Evolutionary conservation across 2,888 invertebrate genomes (phyloP).

Genomic region (Augiades crinisus): DNA sequence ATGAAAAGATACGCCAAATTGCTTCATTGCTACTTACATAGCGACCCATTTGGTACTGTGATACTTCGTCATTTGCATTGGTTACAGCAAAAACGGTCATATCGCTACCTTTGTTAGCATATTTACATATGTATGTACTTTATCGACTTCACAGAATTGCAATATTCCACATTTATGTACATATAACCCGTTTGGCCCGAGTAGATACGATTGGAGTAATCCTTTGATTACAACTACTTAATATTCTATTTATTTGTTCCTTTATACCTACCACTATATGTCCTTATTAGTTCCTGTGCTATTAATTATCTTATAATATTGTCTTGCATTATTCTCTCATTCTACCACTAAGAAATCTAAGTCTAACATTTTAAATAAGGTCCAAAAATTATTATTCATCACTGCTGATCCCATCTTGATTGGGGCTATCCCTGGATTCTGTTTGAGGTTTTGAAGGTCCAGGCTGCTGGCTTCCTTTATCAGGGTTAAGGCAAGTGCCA

Average conservation of each 20-base stretch:
- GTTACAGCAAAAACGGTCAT: slow-evolving; percentile 31
- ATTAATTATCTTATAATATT: no score
- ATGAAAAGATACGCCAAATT: slow-evolving; percentile 36
- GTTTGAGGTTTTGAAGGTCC: slow-evolving; percentile 3
- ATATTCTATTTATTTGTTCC: no score
- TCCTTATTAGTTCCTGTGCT: neutral
- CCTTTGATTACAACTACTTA: no score
- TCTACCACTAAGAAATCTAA: slow-evolving; percentile 8
- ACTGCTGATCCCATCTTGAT: slow-evolving; percentile 21
- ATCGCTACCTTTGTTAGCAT: slow-evolving; percentile 35
- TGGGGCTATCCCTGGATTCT: slow-evolving; percentile 1
- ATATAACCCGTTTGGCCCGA: no score
- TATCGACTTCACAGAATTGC: slow-evolving; percentile 29
- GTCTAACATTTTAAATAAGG: slow-evolving; percentile 27
- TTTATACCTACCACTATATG: neutral
- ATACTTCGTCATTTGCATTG: slow-evolving; percentile 31
- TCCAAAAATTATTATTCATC: slow-evolving; percentile 28
- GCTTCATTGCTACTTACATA: slow-evolving; percentile 35
- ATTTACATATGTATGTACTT: slow-evolving; percentile 28
- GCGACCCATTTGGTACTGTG: slow-evolving; percentile 33
- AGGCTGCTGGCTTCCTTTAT: no score
- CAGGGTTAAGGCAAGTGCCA: neutral
- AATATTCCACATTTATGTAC: slow-evolving; percentile 34
- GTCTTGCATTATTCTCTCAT: no score
- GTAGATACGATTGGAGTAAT: no score